A percentile compares a stretch with the other conserved stretches of the same genome.
These are phyloP conservation scores for Zoroaster sp. DNA, from an alignment of 53 echinoderm and acorn worm genomes.

Conservation along the genomic window DNA sequence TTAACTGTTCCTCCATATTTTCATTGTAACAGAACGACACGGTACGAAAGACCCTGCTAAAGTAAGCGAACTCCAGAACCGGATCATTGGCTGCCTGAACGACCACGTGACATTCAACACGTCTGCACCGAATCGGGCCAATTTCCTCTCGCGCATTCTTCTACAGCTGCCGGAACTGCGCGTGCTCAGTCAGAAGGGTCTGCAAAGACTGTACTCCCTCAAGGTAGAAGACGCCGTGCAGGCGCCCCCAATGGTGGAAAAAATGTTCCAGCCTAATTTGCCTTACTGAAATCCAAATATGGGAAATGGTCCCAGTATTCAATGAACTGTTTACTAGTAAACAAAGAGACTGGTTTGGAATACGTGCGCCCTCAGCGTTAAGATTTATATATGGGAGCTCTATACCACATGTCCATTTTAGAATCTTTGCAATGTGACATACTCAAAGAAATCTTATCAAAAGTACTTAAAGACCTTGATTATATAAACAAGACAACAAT, in stretches of 20 bases:
- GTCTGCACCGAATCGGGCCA: slow-evolving; percentile 86
- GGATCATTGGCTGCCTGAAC: slow-evolving; percentile 90
- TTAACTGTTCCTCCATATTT: neutral
- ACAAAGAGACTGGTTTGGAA: neutral
- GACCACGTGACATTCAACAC: slow-evolving; percentile 99
- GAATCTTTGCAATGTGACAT: too few species aligned
- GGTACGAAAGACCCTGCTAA: slow-evolving; percentile 89
- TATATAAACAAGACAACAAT: neutral
- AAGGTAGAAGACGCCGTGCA: slow-evolving; percentile 81
- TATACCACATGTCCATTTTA: neutral
- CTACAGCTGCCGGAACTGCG: slow-evolving; percentile 94
- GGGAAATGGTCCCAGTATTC: neutral
- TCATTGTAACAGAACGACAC: slow-evolving; percentile 79
- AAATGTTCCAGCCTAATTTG: slow-evolving; percentile 86
- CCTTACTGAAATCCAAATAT: slow-evolving; percentile 64
- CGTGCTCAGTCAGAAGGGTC: slow-evolving; percentile 93
- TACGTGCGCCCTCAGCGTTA: neutral
- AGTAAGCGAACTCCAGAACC: slow-evolving; percentile 89
- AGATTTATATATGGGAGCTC: neutral
- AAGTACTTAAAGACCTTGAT: slow-evolving; percentile 35
- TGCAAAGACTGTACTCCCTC: slow-evolving; percentile 88
- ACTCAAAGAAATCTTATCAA: neutral
- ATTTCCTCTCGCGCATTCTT: slow-evolving; percentile 93
- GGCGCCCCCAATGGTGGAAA: slow-evolving; percentile 82
- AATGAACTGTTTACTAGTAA: neutral